Base-by-base conservation (phyloP, 2,888 invertebrate genomes). In the Microchrysa polita region DNA sequence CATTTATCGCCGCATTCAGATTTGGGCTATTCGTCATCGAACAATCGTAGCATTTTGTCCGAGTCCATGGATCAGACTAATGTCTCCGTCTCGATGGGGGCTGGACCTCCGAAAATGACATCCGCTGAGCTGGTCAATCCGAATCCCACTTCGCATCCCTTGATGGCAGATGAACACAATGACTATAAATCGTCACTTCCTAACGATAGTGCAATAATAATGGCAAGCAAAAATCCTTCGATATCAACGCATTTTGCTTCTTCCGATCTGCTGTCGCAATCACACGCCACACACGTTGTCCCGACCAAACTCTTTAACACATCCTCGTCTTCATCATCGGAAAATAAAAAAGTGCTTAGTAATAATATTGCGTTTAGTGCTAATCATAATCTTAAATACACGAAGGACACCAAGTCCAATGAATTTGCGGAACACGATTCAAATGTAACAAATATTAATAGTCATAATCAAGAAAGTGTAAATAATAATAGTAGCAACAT, bases 41-140 rank as follows among this genome's bases (percentile, higher is more conserved):
- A 75, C 65, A 76, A 74, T 63, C 76, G 74, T 23, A 77, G 74
- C 60, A 71, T 67, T 57, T 44, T 75, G 34, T 76, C 73, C 5
- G 76, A 83, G 76, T 82, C 81, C 2, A 78, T 75, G 34, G 84
- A 83, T 14, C 42, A 48, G 20, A 61, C 1, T 9, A 72, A 73
- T 55, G 60, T 72, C n/a, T 7, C 73, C 53, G 27, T 55, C 22
- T 5, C 69, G 34, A 23, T 16, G n/a, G 44, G 48, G 5, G 53
- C 67, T 23, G 55, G 20, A 22, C 76, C 75, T 74, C 74, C 16
- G 74, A 52, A 71, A 75, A 75, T 48, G 12, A 9, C 10, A 1
- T 5, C 27, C 27, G 48, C 34, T 20, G 69, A 69, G 27, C 27
- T 7, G 16, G 7, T 18, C 1, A 57, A 55, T 18, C 23, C 65